Evolutionary conservation across 2,888 invertebrate genomes (phyloP).

Genomic region (Hipparchia sbordonii): DNA sequence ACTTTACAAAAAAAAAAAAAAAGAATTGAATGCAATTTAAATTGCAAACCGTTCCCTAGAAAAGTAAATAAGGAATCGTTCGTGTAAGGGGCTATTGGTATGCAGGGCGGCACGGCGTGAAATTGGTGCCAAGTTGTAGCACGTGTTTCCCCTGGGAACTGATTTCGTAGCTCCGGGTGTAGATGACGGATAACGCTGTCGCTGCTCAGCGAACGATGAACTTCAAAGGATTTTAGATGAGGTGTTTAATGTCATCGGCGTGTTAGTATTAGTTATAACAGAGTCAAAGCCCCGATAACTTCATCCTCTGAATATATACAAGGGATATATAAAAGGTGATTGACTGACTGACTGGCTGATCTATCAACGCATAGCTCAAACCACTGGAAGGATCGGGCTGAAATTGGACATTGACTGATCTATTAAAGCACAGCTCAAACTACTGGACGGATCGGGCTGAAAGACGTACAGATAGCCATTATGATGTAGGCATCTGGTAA

Average conservation of each 20-base stretch:
- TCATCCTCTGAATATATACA: no score
- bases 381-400: no score
- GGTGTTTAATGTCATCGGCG: background rate
- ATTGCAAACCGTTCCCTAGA: constrained; percentile 20
- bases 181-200: constrained; percentile 38
- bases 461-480: no score
- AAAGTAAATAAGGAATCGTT: constrained; percentile 25
- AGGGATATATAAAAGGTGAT: no score
- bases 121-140: constrained; percentile 39
- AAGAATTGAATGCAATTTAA: constrained; percentile 2
- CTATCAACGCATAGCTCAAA: no score
- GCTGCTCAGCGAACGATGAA: constrained; percentile 10
- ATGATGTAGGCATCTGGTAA: no score
- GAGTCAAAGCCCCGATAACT: no score
- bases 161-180: constrained; percentile 43
- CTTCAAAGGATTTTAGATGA: constrained; percentile 9
- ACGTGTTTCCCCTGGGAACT: constrained; percentile 39
- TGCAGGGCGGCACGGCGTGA: constrained; percentile 32
- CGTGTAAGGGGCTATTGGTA: constrained; percentile 22
- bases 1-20: background rate
- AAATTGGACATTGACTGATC: no score
- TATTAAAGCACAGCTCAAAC: no score
- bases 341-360: no score
- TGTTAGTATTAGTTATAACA: background rate
- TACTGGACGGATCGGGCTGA: no score